Conservation (phyloP, 2,797 vertebrate genomes). For the Alauda arvensis region DNA sequence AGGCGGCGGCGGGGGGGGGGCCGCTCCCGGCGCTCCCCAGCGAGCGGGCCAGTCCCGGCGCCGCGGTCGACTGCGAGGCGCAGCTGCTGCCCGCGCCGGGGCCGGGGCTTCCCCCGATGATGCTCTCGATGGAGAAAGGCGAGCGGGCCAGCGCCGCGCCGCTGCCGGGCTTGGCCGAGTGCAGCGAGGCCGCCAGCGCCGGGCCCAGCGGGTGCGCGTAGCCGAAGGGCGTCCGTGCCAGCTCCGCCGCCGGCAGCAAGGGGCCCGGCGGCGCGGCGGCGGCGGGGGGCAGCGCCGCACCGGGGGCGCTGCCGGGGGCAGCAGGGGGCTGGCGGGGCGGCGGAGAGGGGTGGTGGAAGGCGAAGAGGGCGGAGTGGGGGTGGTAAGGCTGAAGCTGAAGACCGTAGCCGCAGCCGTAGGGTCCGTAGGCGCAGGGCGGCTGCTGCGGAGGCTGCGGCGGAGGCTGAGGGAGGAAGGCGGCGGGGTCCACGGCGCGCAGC, state of each 20-base stretch:
- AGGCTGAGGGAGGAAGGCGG: constrained; percentile 72
- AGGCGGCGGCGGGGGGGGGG: constrained; percentile 61
- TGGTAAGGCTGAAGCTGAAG: constrained; percentile 89
- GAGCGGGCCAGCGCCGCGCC: constrained; percentile 67
- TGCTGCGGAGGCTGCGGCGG: constrained; percentile 76
- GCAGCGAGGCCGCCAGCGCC: constrained; percentile 67
- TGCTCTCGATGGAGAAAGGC: constrained; percentile 93
- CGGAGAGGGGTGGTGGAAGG: constrained; percentile 82
- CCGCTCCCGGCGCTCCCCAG: constrained; percentile 69
- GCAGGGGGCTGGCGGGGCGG: constrained; percentile 64
- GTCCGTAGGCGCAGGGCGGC: constrained; percentile 82
- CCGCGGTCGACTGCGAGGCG: constrained; percentile 76
- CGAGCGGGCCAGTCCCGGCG: constrained; percentile 64
- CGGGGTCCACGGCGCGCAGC: constrained; percentile 70
- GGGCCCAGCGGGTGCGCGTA: constrained; percentile 79
- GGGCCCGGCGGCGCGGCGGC: constrained; percentile 70
- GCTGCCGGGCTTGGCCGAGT: constrained; percentile 59
- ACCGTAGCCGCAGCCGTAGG: constrained; percentile 90
- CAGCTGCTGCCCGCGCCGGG: constrained; percentile 59
- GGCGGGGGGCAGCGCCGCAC: background rate
- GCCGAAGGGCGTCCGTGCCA: constrained; percentile 80
- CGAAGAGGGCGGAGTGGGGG: constrained; percentile 85
- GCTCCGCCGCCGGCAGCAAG: constrained; percentile 80
- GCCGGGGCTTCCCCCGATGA: constrained; percentile 84
- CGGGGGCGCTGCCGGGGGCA: constrained; percentile 27